Evolutionary conservation across 2,797 vertebrate genomes (phyloP).

Genomic region (Mormyrops attenuatus): DNA sequence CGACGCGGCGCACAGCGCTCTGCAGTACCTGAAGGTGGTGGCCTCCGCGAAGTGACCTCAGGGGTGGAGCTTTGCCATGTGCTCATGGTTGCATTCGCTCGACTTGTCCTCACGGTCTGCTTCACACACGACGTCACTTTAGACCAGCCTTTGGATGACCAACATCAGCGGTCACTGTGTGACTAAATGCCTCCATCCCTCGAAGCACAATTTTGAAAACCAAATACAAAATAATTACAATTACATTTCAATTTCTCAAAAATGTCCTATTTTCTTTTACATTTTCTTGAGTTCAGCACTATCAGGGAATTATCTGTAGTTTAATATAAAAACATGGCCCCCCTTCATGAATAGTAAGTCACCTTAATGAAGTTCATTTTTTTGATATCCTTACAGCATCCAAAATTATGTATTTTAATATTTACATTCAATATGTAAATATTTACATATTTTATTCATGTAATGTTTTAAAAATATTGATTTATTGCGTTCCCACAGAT

Average conservation of each 20-base stretch:
- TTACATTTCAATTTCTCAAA: background rate
- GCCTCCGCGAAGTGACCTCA: constrained; percentile 51
- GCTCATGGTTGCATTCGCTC: background rate
- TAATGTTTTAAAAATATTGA: background rate
- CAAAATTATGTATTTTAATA: background rate
- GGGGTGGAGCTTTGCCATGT: background rate
- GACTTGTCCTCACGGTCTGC: background rate
- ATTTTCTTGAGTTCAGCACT: background rate
- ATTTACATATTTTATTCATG: background rate
- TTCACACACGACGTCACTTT: background rate
- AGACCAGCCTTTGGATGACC: background rate
- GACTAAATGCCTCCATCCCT: background rate
- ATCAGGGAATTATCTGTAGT: background rate
- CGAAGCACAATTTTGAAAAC: background rate
- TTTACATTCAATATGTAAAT: background rate
- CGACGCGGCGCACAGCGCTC: constrained; percentile 72
- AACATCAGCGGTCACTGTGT: background rate
- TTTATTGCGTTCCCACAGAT: background rate
- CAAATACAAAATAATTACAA: background rate
- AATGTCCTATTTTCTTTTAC: background rate
- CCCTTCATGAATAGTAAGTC: background rate
- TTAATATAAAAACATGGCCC: background rate
- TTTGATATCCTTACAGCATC: background rate
- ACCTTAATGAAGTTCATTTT: background rate
- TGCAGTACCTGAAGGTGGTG: constrained; percentile 77